Evolutionary conservation across 2,888 invertebrate genomes (phyloP).

Genomic region (Plagodis dolabraria): DNA sequence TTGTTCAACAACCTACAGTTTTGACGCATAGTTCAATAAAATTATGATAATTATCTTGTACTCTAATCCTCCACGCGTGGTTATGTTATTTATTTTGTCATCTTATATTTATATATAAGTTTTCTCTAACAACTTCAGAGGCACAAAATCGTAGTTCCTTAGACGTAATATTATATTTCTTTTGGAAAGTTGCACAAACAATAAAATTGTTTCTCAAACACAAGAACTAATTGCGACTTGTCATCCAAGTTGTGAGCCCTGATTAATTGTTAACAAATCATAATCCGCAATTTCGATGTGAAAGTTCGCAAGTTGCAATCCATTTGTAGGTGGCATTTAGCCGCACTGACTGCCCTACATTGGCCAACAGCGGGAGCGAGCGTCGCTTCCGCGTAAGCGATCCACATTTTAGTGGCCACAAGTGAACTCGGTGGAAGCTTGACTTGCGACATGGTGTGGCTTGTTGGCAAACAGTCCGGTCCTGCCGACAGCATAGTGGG

Average conservation of each 20-base stretch:
- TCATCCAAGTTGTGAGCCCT: conserved; percentile 1
- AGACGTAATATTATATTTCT: too few relatives aligned
- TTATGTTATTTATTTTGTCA: too few relatives aligned
- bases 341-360: conserved; percentile 49
- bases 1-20: too few relatives aligned
- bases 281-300: conserved; percentile 31
- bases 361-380: conserved; percentile 43
- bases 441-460: conserved; percentile 35
- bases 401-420: conserved; percentile 52
- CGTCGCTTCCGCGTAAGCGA: conserved; percentile 49
- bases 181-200: too few relatives aligned
- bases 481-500: neutral
- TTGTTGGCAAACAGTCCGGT: conserved; percentile 19
- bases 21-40: too few relatives aligned
- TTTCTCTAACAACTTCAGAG: too few relatives aligned
- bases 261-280: conserved; percentile 16
- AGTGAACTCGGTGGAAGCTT: conserved; percentile 45
- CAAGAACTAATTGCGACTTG: too few relatives aligned
- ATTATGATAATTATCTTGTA: too few relatives aligned
- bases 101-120: too few relatives aligned
- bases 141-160: too few relatives aligned
- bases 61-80: too few relatives aligned
- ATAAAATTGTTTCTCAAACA: too few relatives aligned
- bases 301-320: conserved; percentile 27
- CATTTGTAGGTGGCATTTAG: conserved; percentile 45